These are phyloP conservation scores for Tetraodon nigroviridis DNA, from an alignment of 2,113 vertebrate genomes.

Conservation along the genomic window DNA sequence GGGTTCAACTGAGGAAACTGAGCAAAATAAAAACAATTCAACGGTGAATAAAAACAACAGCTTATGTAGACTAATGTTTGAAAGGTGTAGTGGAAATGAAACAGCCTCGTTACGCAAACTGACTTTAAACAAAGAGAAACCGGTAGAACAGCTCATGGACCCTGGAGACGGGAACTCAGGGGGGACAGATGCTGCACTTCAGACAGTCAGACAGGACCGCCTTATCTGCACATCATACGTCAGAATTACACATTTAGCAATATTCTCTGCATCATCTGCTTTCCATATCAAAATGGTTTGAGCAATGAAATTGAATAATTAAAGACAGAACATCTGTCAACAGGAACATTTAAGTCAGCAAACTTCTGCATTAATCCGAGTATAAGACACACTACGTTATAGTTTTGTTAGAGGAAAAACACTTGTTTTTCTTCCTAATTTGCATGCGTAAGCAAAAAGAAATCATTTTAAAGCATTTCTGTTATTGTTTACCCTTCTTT, in stretches of 20 bases:
- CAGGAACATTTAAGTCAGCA: not conserved
- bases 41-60: conserved; percentile 3
- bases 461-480: not conserved
- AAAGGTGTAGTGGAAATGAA: conserved; percentile 7
- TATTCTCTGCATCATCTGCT: not conserved
- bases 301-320: not conserved
- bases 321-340: not conserved
- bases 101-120: conserved; percentile 13
- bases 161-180: conserved; percentile 59
- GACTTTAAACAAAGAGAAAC: conserved; percentile 57
- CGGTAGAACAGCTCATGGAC: conserved; percentile 40
- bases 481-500: not conserved
- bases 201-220: conserved; percentile 29
- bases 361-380: not conserved
- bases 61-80: not conserved
- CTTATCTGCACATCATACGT: not conserved
- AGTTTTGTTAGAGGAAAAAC: not conserved
- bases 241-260: not conserved
- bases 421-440: not conserved
- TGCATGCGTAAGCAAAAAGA: not conserved
- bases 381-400: not conserved
- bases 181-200: conserved; percentile 26
- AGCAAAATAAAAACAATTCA: not conserved
- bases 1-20: not conserved
- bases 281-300: conserved; percentile 3